Conservation (phyloP, 2,797 vertebrate genomes). For the Melanotaenia pygmaea region DNA sequence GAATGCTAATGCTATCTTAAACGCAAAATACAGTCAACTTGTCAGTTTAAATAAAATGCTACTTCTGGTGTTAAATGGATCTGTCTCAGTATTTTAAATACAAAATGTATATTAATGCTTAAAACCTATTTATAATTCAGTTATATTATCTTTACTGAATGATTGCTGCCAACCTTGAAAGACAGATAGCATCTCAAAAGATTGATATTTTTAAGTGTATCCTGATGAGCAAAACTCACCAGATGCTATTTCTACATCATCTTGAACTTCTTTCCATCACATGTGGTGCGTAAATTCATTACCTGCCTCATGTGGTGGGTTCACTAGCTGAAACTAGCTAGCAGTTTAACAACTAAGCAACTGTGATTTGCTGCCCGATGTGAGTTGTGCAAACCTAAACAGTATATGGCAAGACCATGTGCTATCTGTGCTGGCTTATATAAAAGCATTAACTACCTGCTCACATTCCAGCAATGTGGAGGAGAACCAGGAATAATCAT, state of each 20-base stretch:
- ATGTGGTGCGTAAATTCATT: too few relatives aligned
- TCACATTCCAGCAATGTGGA: neutral
- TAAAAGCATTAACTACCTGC: neutral
- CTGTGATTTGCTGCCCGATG: constrained; percentile 1
- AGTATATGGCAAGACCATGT: neutral
- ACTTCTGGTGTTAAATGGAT: neutral
- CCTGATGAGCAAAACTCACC: too few relatives aligned
- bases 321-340: neutral
- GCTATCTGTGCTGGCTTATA: neutral
- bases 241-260: too few relatives aligned
- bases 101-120: neutral
- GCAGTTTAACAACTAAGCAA: neutral
- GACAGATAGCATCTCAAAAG: neutral
- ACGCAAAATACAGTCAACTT: neutral
- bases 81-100: neutral
- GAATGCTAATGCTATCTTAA: too few relatives aligned
- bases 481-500: neutral
- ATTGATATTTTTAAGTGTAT: neutral
- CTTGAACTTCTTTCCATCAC: too few relatives aligned
- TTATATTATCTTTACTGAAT: neutral
- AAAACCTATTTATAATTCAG: neutral
- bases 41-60: neutral
- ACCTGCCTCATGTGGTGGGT: too few relatives aligned
- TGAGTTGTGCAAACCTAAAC: neutral
- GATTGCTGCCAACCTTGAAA: neutral